Base-by-base conservation (phyloP, 2,113 vertebrate genomes). In the Nyctibius bracteatus region DNA sequence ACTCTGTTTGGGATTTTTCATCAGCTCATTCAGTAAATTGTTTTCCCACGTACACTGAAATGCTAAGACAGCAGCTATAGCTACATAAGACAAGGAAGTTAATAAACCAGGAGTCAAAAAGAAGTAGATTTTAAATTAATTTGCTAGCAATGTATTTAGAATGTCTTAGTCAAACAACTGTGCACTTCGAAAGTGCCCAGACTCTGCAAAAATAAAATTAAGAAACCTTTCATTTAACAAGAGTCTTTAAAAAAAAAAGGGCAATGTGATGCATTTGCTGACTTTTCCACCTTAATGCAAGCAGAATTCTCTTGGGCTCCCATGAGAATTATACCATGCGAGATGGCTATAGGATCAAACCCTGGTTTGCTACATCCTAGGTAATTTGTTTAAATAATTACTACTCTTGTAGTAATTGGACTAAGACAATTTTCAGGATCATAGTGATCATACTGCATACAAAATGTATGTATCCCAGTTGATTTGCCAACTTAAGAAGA, bases 41-140 rank as follows among this genome's bases (percentile, higher is more conserved):
- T 71, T 95, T 95, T 73, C 67, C 84, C 41, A 55, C 46, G 59
- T 83, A 91, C 44, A 65, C 54, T 66, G 43, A 95, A 97, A 95
- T 90, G 74, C 85, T 94, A 78, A 59, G 37, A 33, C 66, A 84
- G 91, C 87, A 96, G 82, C 94, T 86, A 43, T 54, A 94, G 67
- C 62, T 73, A 43, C 4, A 1, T 67, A 72, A 44, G 68, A 83
- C 54, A 74, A 41, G 46, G 54, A 86, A 81, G 17, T 79, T 85
- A 94, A 84, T 79, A 95, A 94, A 70, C 37, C 10, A 72, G 44
- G 39, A 81, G 55, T 79, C 75, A 95, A 96, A 92, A 80, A 20
- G 51, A 81, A 81, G 41, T 37, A 41, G 46, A 72, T 96, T 94
- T 88, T 62, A 58, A 90, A 88, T 81, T 30, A 62, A 57, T 93